Evolutionary conservation across 2,797 vertebrate genomes (phyloP), one percentile per base, ranked within the genome.

Genomic region (Typhlichthys subterraneus): DNA sequence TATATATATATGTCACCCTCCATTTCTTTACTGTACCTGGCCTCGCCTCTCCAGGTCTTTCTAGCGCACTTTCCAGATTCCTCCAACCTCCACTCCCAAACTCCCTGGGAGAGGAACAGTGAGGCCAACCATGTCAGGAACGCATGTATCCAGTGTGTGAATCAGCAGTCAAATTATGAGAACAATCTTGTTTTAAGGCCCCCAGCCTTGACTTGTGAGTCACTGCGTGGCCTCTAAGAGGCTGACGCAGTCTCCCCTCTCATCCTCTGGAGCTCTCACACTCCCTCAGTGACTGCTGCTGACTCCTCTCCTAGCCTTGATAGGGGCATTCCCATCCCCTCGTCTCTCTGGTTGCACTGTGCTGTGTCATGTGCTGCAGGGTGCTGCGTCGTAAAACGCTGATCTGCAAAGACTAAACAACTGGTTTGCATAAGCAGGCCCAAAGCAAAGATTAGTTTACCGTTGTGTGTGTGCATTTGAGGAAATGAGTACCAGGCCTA

Each of bases 171-270:
- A 58, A 82, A 75, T 82, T 70, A 76, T 82, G 76, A 83, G 83
- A 88, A 85, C 80, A 78, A 79, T 84, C 60, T 65, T 84, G 83
- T 89, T 88, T 85, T 86, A 76, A 86, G 61, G 57, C 64, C 67
- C 2, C 2, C 55, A 55, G 71, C 70, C 80, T 81, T 85, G 80
- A 86, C 79, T 81, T 66, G 61, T 88, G 86, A 90, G 84, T 88
- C 88, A 89, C 57, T 17, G 54, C 53, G 67, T 61, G 74, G 75
- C 61, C 63, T 65, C 66, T 77, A 72, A 73, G 81, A 83, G 70
- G 80, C 65, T 86, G 76, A 68, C 75, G 72, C 51, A 17, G 70
- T 42, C 72, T 73, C 50, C 58, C 57, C 63, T 48, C 49, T 59
- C 10, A 51, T 63, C 57, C 63, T 56, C 58, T 67, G 47, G 48